Conservation (phyloP, 2,113 vertebrate species). For the Chlorodrepanis virens region DNA sequence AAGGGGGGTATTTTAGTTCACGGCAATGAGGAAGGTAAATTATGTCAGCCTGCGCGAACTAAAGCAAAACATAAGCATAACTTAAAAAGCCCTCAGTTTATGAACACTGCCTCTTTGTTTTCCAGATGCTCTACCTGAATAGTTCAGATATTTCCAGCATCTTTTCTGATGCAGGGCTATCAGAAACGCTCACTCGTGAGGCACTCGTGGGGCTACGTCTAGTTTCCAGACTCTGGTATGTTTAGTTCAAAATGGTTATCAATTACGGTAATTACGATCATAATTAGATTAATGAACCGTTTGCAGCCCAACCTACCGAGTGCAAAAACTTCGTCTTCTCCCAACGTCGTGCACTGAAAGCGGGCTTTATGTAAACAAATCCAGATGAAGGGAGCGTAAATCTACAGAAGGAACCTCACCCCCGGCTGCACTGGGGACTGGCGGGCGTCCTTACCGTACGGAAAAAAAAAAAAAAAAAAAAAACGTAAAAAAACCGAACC, state of each 20-base stretch:
- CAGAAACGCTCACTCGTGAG: conserved; percentile 39
- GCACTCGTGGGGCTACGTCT: conserved; percentile 45
- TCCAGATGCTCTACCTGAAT: conserved; percentile 48
- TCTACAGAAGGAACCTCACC: conserved; percentile 63
- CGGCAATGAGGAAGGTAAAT: background rate
- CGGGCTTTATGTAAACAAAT: conserved; percentile 73
- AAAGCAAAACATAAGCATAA: conserved; percentile 60
- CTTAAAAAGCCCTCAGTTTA: conserved; percentile 46
- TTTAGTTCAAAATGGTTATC: conserved; percentile 76
- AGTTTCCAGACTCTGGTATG: conserved; percentile 57
- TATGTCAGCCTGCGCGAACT: conserved; percentile 25
- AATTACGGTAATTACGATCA: conserved; percentile 78
- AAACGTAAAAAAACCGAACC: too few species aligned
- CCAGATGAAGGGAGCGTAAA: conserved; percentile 65
- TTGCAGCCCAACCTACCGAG: conserved; percentile 69
- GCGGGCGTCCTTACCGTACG: conserved; percentile 56
- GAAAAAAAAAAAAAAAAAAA: background rate
- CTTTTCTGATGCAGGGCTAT: conserved; percentile 14
- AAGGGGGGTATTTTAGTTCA: conserved; percentile 26
- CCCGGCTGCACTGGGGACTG: conserved; percentile 32
- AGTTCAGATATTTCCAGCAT: conserved; percentile 45
- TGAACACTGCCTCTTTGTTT: conserved; percentile 69
- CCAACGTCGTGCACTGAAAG: conserved; percentile 58
- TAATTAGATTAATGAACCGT: conserved; percentile 83
- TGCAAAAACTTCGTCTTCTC: conserved; percentile 70